Evolutionary conservation across 2,888 invertebrate genomes (phyloP), one percentile per base, ranked within the genome.

Genomic region (Ophraella communa): DNA sequence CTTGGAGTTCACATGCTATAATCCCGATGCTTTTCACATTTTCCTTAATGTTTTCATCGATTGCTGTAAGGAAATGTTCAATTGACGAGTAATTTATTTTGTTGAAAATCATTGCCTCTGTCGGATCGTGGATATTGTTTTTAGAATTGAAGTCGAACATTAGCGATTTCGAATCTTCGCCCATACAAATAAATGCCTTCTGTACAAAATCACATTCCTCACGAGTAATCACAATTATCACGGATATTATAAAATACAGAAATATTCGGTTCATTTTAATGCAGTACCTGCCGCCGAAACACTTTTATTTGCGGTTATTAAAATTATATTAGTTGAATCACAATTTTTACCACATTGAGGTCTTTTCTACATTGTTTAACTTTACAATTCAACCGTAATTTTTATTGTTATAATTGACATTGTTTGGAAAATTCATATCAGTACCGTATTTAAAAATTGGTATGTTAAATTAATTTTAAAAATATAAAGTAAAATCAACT

Each of bases 121-220:
- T 17, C 3, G 21, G n/a, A n/a, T 17, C 8, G 8, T 18, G 8
- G 33, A 33, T 47, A 14, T 8, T 1, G 23, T 35, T 39, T 21
- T 49, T 58, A 23, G 58, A 58, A 45, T 58, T 58, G n/a, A 51
- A 58, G 24, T 58, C 58, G 17, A 58, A 58, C 33, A 58, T 58
- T 8, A 58, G 35, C 7, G 58, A 58, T 35, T 58, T 49, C 8
- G 49, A 49, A 21, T 58, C 49, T 18, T 20, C 57, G 4, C 47
- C 33, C 4, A 8, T 17, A 24, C 58, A 58, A 10, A n/a, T 10
- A 27, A 58, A 58, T 33, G 44, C 10, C 17, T 20, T 56, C 20
- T 44, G 27, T 24, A 10, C 14, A 20, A 44, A 56, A 27, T 23
- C 14, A 11, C 56, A 56, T 11, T 39, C 54, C n/a, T 51, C 24